A percentile compares a stretch with the other conserved stretches of the same genome.
These are phyloP conservation scores for Corythornis leucogaster DNA, from an alignment of 2,797 vertebrate species.

Conservation along the genomic window DNA sequence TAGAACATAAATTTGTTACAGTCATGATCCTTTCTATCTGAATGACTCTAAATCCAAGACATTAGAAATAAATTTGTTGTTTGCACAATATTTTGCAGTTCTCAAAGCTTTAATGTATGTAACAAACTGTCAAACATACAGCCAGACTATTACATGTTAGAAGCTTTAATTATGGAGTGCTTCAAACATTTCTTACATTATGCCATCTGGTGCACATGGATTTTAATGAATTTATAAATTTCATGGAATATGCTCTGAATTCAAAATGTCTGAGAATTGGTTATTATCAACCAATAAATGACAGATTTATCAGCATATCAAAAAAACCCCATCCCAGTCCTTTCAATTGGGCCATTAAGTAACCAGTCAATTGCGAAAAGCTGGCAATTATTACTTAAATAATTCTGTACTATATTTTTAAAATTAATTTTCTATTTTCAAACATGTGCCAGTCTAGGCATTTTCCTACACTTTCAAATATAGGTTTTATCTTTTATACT, in stretches of 20 bases:
- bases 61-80: conserved; percentile 26
- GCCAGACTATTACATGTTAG: conserved; percentile 45
- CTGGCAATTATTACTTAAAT: conserved; percentile 11
- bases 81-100: conserved; percentile 37
- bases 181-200: conserved; percentile 64
- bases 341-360: conserved; percentile 20
- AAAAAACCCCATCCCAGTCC: background rate
- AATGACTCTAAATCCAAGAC: conserved; percentile 19
- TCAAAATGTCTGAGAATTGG: conserved; percentile 55
- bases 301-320: conserved; percentile 42
- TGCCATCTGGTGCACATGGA: conserved; percentile 57
- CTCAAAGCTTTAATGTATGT: conserved; percentile 24
- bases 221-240: conserved; percentile 69
- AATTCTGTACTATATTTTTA: background rate
- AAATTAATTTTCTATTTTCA: background rate
- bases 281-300: conserved; percentile 37
- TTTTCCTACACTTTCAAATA: background rate
- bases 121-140: conserved; percentile 54
- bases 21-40: conserved; percentile 17
- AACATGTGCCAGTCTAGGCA: background rate
- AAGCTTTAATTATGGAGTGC: conserved; percentile 66
- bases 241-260: conserved; percentile 60
- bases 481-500: background rate
- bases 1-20: conserved; percentile 36
- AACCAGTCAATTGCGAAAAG: background rate